Conservation (phyloP, 2,888 invertebrate species). For the Nectonema munidae region DNA sequence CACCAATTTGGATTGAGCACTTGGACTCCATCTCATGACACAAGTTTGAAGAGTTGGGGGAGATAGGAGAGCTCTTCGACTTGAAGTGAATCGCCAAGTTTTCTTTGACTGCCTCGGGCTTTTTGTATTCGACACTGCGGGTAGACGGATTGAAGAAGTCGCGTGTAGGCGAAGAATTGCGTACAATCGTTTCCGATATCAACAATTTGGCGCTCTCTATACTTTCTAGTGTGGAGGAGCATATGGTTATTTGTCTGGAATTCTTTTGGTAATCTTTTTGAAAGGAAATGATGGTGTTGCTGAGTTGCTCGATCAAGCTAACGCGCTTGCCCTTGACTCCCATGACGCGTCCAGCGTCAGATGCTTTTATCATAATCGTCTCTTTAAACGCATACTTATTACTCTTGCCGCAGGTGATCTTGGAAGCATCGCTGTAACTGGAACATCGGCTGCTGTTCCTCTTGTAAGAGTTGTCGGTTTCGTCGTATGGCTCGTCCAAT, state of each 20-base stretch:
- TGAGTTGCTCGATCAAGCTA: constrained; percentile 91
- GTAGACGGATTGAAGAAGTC: not conserved
- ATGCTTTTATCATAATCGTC: constrained; percentile 2
- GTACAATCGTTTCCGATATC: constrained; percentile 68
- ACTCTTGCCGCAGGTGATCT: too few relatives aligned
- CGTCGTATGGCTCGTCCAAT: too few relatives aligned
- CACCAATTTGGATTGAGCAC: constrained; percentile 2
- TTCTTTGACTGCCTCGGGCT: not conserved
- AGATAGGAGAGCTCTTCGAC: not conserved
- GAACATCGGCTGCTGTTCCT: too few relatives aligned
- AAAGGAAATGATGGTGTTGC: constrained; percentile 89
- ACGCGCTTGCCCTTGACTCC: constrained; percentile 89
- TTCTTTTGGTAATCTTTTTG: constrained; percentile 33
- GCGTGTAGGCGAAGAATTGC: constrained; percentile 56
- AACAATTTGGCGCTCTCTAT: constrained; percentile 62
- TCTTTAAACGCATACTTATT: constrained; percentile 10
- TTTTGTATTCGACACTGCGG: not conserved
- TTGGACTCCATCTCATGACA: not conserved
- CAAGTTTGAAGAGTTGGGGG: not conserved
- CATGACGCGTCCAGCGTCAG: constrained; percentile 34
- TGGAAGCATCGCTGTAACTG: too few relatives aligned
- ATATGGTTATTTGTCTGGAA: constrained; percentile 55
- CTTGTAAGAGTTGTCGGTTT: too few relatives aligned
- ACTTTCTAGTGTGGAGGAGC: constrained; percentile 62
- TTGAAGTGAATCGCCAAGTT: not conserved